Percentiles rank a stretch among this genome's conserved stretches.
phyloP scores from a whole-genome alignment of 2,888 invertebrate species.

The Formica aserva region DNA sequence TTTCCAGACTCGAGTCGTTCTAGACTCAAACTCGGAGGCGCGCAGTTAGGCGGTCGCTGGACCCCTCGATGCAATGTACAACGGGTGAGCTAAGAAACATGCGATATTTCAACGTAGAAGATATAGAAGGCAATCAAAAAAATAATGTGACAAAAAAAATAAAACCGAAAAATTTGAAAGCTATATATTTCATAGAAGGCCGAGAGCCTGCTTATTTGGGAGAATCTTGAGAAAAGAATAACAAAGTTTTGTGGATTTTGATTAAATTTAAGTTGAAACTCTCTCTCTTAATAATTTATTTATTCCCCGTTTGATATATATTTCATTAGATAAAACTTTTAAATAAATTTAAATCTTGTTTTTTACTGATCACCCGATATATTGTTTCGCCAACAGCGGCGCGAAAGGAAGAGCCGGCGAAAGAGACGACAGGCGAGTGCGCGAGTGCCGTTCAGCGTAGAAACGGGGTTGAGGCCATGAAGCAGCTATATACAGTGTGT shows the following conservation, averaged over 20 bases:
- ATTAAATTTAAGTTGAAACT: background rate
- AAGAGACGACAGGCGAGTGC: constrained; percentile 49
- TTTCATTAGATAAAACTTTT: background rate
- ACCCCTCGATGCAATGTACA: constrained; percentile 47
- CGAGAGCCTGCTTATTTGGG: background rate
- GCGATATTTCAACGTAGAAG: background rate
- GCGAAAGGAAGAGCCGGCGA: constrained; percentile 53
- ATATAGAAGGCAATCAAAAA: background rate
- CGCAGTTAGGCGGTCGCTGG: constrained; percentile 68
- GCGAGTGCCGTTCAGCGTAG: constrained; percentile 58
- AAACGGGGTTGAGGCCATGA: constrained; percentile 61
- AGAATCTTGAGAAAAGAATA: background rate
- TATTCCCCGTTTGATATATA: background rate
- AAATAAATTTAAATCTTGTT: background rate
- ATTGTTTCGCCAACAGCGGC: constrained; percentile 56
- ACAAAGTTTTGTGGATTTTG: background rate
- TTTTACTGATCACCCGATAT: constrained; percentile 49
- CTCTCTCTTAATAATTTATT: background rate
- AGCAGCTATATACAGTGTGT: constrained; percentile 57
- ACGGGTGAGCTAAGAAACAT: constrained; percentile 52
- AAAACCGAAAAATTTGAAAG: background rate
- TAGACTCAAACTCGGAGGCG: constrained; percentile 63
- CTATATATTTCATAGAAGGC: background rate
- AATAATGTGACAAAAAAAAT: background rate
- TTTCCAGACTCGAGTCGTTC: constrained; percentile 58